These are phyloP conservation scores for Lasius platythorax DNA, from an alignment of 2,888 invertebrate species.

Conservation along the genomic window DNA sequence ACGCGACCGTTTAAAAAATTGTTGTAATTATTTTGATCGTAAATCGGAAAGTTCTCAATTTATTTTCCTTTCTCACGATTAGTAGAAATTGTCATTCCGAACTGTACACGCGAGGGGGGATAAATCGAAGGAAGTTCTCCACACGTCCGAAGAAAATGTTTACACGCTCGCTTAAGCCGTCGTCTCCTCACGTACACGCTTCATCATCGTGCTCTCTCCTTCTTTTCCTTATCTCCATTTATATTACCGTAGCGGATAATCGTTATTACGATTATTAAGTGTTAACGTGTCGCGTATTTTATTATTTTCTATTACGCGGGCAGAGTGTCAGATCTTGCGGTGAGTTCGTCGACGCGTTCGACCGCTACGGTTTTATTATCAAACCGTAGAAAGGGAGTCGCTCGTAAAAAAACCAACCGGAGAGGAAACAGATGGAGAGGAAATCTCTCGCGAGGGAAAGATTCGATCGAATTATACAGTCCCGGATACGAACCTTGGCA, in stretches of 20 bases:
- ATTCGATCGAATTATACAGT: slow-evolving; percentile 43
- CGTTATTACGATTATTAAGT: slow-evolving; percentile 29
- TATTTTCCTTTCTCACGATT: background rate
- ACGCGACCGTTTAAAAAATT: background rate
- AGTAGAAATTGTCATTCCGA: background rate
- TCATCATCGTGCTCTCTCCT: slow-evolving; percentile 12
- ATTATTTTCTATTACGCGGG: slow-evolving; percentile 26
- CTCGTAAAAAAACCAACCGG: slow-evolving; percentile 46
- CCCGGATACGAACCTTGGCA: slow-evolving; percentile 5
- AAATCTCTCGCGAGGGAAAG: slow-evolving; percentile 25
- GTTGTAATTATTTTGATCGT: background rate
- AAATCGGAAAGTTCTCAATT: background rate
- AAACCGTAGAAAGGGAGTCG: background rate
- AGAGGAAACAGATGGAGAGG: background rate
- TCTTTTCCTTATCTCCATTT: background rate
- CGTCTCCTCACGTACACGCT: slow-evolving; percentile 4
- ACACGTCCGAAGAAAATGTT: slow-evolving; percentile 7
- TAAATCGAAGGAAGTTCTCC: background rate
- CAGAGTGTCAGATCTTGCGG: background rate
- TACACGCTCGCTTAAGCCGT: background rate
- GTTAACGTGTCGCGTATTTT: background rate
- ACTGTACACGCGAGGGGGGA: background rate
- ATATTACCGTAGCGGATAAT: slow-evolving; percentile 26
- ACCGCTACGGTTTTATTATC: slow-evolving; percentile 29
- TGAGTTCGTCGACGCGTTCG: background rate